phyloP scores from a whole-genome alignment of 2,888 invertebrate species.

The Mellilla xanthometata region DNA sequence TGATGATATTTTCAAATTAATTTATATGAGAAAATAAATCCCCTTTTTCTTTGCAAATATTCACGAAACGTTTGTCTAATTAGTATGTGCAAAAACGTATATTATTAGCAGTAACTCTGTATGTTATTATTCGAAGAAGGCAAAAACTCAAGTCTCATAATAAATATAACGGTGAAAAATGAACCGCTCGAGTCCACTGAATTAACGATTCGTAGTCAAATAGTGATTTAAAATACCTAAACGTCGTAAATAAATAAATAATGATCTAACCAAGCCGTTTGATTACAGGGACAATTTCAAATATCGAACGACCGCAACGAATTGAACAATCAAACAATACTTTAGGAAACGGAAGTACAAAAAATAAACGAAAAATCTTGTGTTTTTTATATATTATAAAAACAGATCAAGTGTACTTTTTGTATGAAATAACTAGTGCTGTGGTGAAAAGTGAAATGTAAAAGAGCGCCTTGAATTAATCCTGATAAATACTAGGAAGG shows the following conservation, averaged over 20 bases:
- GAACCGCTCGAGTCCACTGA: background rate
- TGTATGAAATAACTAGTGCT: conserved; percentile 13
- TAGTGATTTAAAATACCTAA: background rate
- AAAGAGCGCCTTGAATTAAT: conserved; percentile 41
- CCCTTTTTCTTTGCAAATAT: too few relatives aligned
- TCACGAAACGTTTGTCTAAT: too few relatives aligned
- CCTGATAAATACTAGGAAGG: conserved; percentile 35
- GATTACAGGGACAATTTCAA: conserved; percentile 10
- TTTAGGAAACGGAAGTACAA: conserved; percentile 1
- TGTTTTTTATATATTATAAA: background rate
- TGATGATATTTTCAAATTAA: too few relatives aligned
- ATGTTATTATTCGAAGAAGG: too few relatives aligned
- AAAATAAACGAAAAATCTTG: background rate
- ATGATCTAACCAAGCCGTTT: background rate
- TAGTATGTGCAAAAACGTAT: too few relatives aligned
- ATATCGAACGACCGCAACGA: conserved; percentile 6
- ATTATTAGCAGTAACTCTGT: too few relatives aligned
- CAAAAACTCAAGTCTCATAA: too few relatives aligned
- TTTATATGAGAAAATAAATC: too few relatives aligned
- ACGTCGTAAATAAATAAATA: background rate
- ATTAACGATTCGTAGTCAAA: too few relatives aligned
- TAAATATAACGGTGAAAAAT: too few relatives aligned
- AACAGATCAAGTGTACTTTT: conserved; percentile 14
- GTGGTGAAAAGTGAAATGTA: conserved; percentile 35
- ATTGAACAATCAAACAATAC: conserved; percentile 2